These are phyloP conservation scores for Saimiri boliviensis DNA, from an alignment of 2,113 vertebrate genomes.

Conservation along the genomic window DNA sequence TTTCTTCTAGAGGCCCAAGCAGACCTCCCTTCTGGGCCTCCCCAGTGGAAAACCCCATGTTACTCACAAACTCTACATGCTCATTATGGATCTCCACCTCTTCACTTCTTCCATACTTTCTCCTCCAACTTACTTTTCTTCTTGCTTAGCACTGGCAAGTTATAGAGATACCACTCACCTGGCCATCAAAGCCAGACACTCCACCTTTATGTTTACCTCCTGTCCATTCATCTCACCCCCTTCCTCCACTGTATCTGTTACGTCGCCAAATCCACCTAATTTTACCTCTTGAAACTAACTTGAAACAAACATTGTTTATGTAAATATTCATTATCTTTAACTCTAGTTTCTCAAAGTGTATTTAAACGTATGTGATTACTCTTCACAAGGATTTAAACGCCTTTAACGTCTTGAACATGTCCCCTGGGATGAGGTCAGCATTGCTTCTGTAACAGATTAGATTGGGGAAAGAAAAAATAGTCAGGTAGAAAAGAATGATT, in stretches of 20 bases:
- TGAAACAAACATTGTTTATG: neutral
- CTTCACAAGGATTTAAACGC: neutral
- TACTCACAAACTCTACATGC: neutral
- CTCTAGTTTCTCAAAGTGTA: neutral
- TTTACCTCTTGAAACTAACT: neutral
- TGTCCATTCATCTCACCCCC: neutral
- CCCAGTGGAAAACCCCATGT: neutral
- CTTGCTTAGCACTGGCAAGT: neutral
- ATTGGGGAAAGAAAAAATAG: neutral
- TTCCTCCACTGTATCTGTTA: fast-evolving
- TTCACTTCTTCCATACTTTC: neutral
- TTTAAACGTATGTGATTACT: neutral
- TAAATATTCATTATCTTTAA: neutral
- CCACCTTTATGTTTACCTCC: neutral
- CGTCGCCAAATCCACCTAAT: neutral
- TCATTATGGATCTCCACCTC: neutral
- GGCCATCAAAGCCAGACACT: neutral
- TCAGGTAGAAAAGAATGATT: neutral
- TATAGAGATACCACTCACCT: neutral
- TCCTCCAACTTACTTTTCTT: neutral
- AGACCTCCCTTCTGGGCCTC: neutral
- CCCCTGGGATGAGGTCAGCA: neutral
- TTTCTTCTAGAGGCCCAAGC: neutral
- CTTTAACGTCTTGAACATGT: neutral
- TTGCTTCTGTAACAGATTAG: neutral